phyloP scores from a whole-genome alignment of 2,113 vertebrate species.

The Brachyhypopomus occidentalis region DNA sequence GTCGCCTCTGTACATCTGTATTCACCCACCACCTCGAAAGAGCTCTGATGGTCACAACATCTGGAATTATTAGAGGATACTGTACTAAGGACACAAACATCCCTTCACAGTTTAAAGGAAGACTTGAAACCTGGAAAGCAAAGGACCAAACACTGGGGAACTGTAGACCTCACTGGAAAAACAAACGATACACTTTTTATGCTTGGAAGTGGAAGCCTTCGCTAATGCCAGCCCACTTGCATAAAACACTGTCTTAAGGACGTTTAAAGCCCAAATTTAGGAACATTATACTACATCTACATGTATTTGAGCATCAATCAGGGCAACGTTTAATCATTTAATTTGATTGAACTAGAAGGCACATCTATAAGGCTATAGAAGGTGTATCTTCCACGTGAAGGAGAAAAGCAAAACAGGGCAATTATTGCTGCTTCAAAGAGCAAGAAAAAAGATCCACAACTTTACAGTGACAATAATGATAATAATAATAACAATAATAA shows the following conservation, averaged over 20 bases:
- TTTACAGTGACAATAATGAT: slow-evolving; percentile 38
- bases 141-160: slow-evolving; percentile 57
- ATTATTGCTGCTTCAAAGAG: slow-evolving; percentile 91
- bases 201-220: slow-evolving; percentile 74
- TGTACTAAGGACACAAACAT: slow-evolving; percentile 61
- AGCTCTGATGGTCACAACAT: slow-evolving; percentile 2
- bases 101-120: slow-evolving; percentile 65
- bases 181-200: slow-evolving; percentile 65
- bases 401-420: slow-evolving; percentile 77
- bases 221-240: slow-evolving; percentile 73
- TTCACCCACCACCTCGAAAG: neutral
- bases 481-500: slow-evolving; percentile 20
- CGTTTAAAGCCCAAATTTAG: slow-evolving; percentile 73
- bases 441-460: slow-evolving; percentile 68
- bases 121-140: slow-evolving; percentile 61
- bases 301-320: slow-evolving; percentile 58
- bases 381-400: slow-evolving; percentile 79
- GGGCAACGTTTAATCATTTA: slow-evolving; percentile 65
- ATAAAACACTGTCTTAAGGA: slow-evolving; percentile 73
- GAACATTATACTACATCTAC: slow-evolving; percentile 42
- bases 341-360: slow-evolving; percentile 87
- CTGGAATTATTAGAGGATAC: slow-evolving; percentile 38
- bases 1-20: slow-evolving; percentile 22
- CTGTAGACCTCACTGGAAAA: slow-evolving; percentile 41
- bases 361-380: slow-evolving; percentile 92